Conservation (phyloP, 2,113 vertebrate genomes). For the Sardina pilchardus region DNA sequence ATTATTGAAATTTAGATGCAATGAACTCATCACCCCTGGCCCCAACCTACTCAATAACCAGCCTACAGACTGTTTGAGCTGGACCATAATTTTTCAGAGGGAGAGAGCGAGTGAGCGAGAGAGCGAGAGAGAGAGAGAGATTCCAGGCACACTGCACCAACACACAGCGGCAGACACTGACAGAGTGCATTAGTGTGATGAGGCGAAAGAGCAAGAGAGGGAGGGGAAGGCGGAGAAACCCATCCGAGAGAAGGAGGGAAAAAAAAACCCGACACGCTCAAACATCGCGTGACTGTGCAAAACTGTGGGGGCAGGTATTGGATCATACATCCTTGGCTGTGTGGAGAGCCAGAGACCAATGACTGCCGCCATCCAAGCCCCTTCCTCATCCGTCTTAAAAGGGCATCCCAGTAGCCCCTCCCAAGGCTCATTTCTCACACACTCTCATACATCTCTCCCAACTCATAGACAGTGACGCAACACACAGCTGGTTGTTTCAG, state of each 20-base stretch:
- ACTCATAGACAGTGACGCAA: conserved; percentile 56
- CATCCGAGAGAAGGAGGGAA: conserved; percentile 49
- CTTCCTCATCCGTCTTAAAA: conserved; percentile 30
- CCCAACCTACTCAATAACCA: neutral
- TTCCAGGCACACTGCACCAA: conserved; percentile 50
- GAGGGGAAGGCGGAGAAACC: conserved; percentile 31
- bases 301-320: conserved; percentile 31
- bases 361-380: neutral
- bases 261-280: neutral
- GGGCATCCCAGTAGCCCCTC: neutral
- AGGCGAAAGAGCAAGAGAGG: conserved; percentile 42
- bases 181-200: conserved; percentile 66
- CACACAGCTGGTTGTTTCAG: conserved; percentile 62
- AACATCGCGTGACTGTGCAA: conserved; percentile 52
- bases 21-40: neutral
- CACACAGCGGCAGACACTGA: conserved; percentile 54
- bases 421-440: conserved; percentile 26
- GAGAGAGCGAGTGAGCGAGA: conserved; percentile 12
- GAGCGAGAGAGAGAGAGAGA: conserved; percentile 45
- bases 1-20: neutral
- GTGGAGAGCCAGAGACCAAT: neutral
- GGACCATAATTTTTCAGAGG: conserved; percentile 23
- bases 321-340: neutral
- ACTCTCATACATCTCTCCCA: conserved; percentile 11
- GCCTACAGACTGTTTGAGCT: neutral